These are phyloP conservation scores for Ranitomeya variabilis DNA, from an alignment of 2,113 vertebrate species.

Conservation along the genomic window DNA sequence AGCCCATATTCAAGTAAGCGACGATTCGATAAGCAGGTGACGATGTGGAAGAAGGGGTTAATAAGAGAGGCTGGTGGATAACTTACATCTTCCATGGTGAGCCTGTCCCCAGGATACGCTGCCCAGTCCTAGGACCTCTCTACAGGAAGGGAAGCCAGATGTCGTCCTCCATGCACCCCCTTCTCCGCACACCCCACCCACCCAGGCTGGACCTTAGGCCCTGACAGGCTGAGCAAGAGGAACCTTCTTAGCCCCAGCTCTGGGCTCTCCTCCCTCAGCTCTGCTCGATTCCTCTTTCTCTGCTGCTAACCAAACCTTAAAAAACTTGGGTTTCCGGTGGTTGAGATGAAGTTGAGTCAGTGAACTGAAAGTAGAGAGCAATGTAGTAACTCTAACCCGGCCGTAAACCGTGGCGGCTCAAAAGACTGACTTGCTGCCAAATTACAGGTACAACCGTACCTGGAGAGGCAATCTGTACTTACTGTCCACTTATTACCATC, in stretches of 20 bases:
- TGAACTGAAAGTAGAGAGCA: slow-evolving; percentile 47
- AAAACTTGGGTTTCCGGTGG: slow-evolving; percentile 57
- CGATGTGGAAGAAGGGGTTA: not conserved
- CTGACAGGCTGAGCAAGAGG: slow-evolving; percentile 57
- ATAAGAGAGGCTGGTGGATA: slow-evolving; percentile 21
- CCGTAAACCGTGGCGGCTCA: not conserved
- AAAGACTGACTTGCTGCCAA: not conserved
- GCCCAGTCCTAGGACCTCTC: slow-evolving; percentile 48
- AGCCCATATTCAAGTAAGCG: not conserved
- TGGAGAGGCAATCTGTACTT: not conserved
- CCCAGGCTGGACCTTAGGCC: slow-evolving; percentile 55
- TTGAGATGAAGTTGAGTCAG: slow-evolving; percentile 43
- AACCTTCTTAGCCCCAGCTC: slow-evolving; percentile 43
- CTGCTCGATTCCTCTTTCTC: slow-evolving; percentile 56
- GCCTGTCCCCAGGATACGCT: slow-evolving; percentile 47
- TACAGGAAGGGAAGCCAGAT: slow-evolving; percentile 58
- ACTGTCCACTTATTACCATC: not conserved
- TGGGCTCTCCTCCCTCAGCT: slow-evolving; percentile 52
- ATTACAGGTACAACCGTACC: not conserved
- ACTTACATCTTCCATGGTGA: slow-evolving; percentile 59
- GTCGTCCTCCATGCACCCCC: slow-evolving; percentile 57
- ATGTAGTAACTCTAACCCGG: not conserved
- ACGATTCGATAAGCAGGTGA: slow-evolving; percentile 16
- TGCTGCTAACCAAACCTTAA: slow-evolving; percentile 37
- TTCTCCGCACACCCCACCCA: slow-evolving; percentile 55